phyloP scores from a whole-genome alignment of 2,797 vertebrate genomes.

The Syngnathus rostellatus region DNA sequence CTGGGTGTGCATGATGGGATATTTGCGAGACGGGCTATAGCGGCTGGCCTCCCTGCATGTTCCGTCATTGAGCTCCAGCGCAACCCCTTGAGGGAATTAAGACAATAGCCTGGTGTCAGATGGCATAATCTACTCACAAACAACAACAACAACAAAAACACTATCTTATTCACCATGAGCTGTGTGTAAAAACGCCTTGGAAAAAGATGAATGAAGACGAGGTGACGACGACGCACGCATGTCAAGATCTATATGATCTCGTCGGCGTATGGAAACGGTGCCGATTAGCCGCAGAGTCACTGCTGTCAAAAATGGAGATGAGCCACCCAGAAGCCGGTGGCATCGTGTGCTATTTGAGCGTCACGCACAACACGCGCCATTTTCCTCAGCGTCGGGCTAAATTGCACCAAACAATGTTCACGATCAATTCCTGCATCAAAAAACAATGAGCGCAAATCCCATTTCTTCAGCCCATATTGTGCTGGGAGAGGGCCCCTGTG shows the following conservation, averaged over 20 bases:
- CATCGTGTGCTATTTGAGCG: constrained; percentile 45
- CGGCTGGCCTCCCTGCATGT: constrained; percentile 51
- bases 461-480: constrained; percentile 72
- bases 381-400: constrained; percentile 63
- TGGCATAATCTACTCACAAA: constrained; percentile 58
- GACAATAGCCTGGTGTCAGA: constrained; percentile 59
- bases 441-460: constrained; percentile 66
- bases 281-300: constrained; percentile 30
- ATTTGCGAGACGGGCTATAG: constrained; percentile 61
- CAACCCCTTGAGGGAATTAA: constrained; percentile 53
- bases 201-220: constrained; percentile 40
- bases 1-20: constrained; percentile 58
- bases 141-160: constrained; percentile 38
- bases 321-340: constrained; percentile 28
- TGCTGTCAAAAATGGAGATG: constrained; percentile 44
- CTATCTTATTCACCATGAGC: constrained; percentile 55
- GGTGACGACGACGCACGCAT: constrained; percentile 4
- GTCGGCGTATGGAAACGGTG: constrained; percentile 33
- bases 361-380: constrained; percentile 21
- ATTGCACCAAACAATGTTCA: constrained; percentile 69
- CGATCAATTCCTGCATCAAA: constrained; percentile 69
- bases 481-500: constrained; percentile 58
- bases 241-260: constrained; percentile 43
- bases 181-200: constrained; percentile 52
- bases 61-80: constrained; percentile 50